phyloP scores from a whole-genome alignment of 2,797 vertebrate species.

The Pseudopleuronectes americanus region DNA sequence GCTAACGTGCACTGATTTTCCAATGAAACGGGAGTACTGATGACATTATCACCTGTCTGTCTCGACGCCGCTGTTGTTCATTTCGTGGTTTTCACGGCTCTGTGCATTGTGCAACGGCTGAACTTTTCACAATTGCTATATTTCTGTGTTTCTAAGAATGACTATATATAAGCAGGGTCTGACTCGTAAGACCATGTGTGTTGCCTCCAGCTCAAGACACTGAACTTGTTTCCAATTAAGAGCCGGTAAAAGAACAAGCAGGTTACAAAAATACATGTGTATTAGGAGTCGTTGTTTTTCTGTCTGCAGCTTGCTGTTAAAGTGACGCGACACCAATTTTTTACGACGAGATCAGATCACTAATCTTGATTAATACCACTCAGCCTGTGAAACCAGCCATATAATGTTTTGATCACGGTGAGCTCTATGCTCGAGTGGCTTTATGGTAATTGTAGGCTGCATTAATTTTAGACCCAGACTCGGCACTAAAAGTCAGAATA shows the following conservation, averaged over 20 bases:
- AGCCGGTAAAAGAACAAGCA: too few species aligned
- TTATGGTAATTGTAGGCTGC: background rate
- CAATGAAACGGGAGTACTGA: constrained; percentile 51
- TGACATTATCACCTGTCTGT: constrained; percentile 57
- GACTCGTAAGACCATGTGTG: too few species aligned
- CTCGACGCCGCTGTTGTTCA: constrained; percentile 18
- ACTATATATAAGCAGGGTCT: too few species aligned
- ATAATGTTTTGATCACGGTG: background rate
- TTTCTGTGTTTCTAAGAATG: background rate
- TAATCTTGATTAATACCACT: background rate
- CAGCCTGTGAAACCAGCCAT: background rate
- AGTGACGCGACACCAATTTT: too few species aligned
- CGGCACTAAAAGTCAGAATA: too few species aligned
- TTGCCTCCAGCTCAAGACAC: too few species aligned
- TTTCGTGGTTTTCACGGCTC: constrained; percentile 37
- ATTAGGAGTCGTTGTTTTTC: too few species aligned
- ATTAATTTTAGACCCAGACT: too few species aligned
- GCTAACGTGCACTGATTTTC: constrained; percentile 46
- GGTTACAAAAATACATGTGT: too few species aligned
- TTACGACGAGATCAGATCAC: too few species aligned
- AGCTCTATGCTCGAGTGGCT: background rate
- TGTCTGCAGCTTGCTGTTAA: too few species aligned
- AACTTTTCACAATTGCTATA: constrained; percentile 47
- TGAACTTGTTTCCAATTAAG: too few species aligned
- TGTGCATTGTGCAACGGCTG: background rate